A percentile compares a stretch with the other conserved stretches of the same genome.
Evolutionary conservation across 2,797 vertebrate species (phyloP).

Genomic region (Melanotaenia nigrans): DNA sequence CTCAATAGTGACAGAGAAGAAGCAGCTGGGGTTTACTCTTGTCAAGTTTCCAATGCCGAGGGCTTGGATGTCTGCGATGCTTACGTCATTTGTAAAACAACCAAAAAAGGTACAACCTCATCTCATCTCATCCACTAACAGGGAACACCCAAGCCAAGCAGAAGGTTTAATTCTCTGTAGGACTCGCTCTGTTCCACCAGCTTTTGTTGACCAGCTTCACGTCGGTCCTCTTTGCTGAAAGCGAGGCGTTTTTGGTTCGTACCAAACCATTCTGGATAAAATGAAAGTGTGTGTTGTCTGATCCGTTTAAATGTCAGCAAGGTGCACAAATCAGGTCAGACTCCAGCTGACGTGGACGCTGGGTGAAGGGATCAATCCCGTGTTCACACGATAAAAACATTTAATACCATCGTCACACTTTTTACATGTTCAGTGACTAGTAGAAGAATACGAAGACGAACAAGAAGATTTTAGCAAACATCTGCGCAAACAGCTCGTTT

Average conservation of each 20-base stretch:
- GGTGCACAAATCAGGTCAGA: no score
- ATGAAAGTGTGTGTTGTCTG: no score
- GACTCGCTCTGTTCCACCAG: not conserved
- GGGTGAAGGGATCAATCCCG: no score
- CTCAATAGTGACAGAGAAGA: slow-evolving; percentile 80
- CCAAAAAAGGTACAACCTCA: slow-evolving; percentile 50
- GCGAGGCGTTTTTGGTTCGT: not conserved
- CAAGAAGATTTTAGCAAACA: not conserved
- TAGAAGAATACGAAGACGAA: no score
- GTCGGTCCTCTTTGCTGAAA: not conserved
- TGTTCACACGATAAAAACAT: not conserved
- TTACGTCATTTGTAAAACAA: slow-evolving; percentile 40
- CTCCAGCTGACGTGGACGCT: no score
- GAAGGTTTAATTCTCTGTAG: not conserved
- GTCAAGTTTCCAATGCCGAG: slow-evolving; percentile 87
- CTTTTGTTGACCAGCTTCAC: not conserved
- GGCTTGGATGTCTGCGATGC: slow-evolving; percentile 58
- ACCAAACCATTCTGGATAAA: no score
- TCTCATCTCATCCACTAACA: not conserved
- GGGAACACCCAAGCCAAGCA: not conserved
- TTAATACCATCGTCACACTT: not conserved
- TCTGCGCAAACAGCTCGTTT: not conserved
- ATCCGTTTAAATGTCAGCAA: no score
- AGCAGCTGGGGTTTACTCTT: slow-evolving; percentile 88
- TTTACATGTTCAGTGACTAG: no score